Evolutionary conservation across 2,113 vertebrate genomes (phyloP).

Genomic region (Saccopteryx bilineata): DNA sequence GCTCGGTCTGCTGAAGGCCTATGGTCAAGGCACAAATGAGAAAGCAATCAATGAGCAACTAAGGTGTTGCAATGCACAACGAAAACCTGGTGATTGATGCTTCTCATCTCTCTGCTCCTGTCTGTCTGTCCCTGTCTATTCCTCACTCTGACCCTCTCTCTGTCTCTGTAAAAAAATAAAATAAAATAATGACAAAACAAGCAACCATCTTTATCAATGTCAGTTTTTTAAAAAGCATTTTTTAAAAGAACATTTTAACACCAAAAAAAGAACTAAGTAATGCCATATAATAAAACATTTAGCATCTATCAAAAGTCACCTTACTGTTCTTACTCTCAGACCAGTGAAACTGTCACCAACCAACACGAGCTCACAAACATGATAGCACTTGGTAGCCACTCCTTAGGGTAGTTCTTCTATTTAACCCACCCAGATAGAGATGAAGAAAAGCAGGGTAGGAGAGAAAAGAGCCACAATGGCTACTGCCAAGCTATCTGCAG

Average conservation of each 20-base stretch:
- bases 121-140: no score
- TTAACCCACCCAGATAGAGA: not conserved
- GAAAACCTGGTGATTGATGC: no score
- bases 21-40: no score
- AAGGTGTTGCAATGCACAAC: no score
- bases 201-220: not conserved
- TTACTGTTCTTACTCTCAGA: not conserved
- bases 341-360: not conserved
- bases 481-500: not conserved
- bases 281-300: slow-evolving; percentile 44
- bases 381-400: not conserved
- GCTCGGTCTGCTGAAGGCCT: no score
- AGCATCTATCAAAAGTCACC: slow-evolving; percentile 31
- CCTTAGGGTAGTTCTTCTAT: not conserved
- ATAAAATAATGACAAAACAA: slow-evolving; percentile 29
- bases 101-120: no score
- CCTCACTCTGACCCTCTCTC: no score
- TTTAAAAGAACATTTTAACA: slow-evolving; percentile 58
- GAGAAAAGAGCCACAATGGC: not conserved
- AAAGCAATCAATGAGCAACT: no score
- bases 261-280: not conserved
- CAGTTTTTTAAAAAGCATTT: not conserved
- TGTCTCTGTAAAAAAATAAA: no score
- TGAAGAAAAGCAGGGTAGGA: not conserved
- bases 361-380: not conserved